Conservation (phyloP, 2,797 vertebrate genomes). For the Bufotes viridis region DNA sequence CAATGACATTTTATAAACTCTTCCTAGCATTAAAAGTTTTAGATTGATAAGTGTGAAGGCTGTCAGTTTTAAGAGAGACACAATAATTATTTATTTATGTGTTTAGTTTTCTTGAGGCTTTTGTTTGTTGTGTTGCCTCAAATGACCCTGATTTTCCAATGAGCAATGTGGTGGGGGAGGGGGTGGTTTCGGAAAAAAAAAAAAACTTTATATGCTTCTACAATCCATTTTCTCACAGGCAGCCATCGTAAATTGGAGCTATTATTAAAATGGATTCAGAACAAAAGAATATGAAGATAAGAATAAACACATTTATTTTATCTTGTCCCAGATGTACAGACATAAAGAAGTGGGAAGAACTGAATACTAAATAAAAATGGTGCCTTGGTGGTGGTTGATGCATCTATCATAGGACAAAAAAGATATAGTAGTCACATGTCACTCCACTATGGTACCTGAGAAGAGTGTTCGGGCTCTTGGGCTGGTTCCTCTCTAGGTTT, state of each 20-base stretch:
- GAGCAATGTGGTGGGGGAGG: not conserved
- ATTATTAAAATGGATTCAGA: not conserved
- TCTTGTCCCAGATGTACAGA: not conserved
- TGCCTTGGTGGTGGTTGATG: not conserved
- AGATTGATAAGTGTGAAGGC: constrained; percentile 19
- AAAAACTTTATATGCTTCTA: not conserved
- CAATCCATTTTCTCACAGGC: not conserved
- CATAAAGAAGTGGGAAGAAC: not conserved
- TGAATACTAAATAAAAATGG: not conserved
- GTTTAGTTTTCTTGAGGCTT: constrained; percentile 4
- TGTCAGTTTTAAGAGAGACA: constrained; percentile 1
- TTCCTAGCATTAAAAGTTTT: constrained; percentile 27
- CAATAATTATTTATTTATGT: constrained; percentile 34
- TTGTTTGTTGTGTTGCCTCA: constrained; percentile 18
- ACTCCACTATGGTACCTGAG: not conserved
- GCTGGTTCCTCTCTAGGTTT: not conserved
- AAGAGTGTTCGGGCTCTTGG: not conserved
- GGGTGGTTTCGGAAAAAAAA: not conserved
- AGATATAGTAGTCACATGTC: not conserved
- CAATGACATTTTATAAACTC: constrained; percentile 24
- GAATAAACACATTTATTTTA: not conserved
- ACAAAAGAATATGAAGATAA: not conserved
- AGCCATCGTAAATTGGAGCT: not conserved
- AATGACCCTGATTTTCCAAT: constrained; percentile 8
- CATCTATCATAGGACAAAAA: not conserved